These are phyloP conservation scores for Arnoldichthys spilopterus DNA, from an alignment of 2,797 vertebrate species.

Conservation along the genomic window DNA sequence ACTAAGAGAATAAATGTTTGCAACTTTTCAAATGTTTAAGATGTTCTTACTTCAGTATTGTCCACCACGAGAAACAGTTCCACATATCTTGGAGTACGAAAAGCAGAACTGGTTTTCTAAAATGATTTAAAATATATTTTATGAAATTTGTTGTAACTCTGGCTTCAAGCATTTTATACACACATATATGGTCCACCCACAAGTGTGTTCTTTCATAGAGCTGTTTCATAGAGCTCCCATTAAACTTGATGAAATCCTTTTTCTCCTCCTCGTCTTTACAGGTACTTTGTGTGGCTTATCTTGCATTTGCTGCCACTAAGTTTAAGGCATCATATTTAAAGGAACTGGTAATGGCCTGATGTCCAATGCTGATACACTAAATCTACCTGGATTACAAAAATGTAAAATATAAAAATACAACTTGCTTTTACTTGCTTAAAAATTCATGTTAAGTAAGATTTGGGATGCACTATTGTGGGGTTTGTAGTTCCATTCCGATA, in stretches of 20 bases:
- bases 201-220: neutral
- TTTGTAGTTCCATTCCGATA: no score
- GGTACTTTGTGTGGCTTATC: no score
- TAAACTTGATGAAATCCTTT: neutral
- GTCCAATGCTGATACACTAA: no score
- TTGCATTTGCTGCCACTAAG: no score
- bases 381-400: no score
- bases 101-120: slow-evolving; percentile 66
- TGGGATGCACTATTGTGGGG: no score
- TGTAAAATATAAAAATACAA: no score
- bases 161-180: neutral
- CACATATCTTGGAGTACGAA: slow-evolving; percentile 76
- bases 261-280: neutral
- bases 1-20: neutral
- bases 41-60: slow-evolving; percentile 80
- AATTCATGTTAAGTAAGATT: no score
- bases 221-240: neutral
- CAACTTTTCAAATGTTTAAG: slow-evolving; percentile 12
- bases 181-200: neutral
- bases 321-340: no score
- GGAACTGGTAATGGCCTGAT: no score
- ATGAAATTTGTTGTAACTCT: neutral
- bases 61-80: slow-evolving; percentile 89
- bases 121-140: neutral
- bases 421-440: no score